A percentile compares a stretch with the other conserved stretches of the same genome.
These are phyloP conservation scores for Hycleus phaleratus DNA, from an alignment of 1,140 invertebrate genomes.

Conservation along the genomic window DNA sequence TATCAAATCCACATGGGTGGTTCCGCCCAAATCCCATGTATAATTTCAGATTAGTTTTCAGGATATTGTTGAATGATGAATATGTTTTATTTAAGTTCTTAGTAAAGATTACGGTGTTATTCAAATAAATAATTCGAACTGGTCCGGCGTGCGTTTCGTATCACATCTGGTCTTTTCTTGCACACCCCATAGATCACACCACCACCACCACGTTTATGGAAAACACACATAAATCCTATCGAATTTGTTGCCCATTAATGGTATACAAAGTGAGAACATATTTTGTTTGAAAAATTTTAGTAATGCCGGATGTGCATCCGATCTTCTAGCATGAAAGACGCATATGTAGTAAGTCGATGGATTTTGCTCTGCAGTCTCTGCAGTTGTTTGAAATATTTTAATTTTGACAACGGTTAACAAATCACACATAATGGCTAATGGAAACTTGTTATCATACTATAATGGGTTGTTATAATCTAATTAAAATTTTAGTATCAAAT, in stretches of 20 bases:
- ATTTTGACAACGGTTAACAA: conserved; percentile 25
- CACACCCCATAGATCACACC: conserved; percentile 2
- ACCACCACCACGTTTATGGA: background rate
- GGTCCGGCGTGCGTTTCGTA: conserved; percentile 1
- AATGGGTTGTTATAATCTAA: background rate
- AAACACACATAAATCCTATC: conserved; percentile 24
- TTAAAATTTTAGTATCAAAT: conserved; percentile 1
- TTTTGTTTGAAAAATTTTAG: conserved; percentile 18
- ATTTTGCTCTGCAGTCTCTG: background rate
- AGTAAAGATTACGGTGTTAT: conserved; percentile 5
- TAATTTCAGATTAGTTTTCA: too few species aligned
- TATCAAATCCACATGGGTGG: too few species aligned
- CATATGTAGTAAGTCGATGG: conserved; percentile 12
- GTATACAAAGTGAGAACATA: conserved; percentile 32
- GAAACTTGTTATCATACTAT: background rate
- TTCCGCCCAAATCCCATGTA: too few species aligned
- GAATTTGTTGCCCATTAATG: conserved; percentile 30
- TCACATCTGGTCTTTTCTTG: background rate
- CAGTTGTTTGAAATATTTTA: conserved; percentile 30
- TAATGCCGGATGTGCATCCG: conserved; percentile 27
- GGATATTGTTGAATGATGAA: too few species aligned
- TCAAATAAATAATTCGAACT: conserved; percentile 7
- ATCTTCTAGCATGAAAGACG: conserved; percentile 1
- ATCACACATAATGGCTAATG: conserved; percentile 3
- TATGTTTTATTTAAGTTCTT: too few species aligned